A percentile compares a stretch with the other conserved stretches of the same genome.
Evolutionary conservation across 2,888 invertebrate species (phyloP).

Genomic region (Pollenia griseotomentosa): DNA sequence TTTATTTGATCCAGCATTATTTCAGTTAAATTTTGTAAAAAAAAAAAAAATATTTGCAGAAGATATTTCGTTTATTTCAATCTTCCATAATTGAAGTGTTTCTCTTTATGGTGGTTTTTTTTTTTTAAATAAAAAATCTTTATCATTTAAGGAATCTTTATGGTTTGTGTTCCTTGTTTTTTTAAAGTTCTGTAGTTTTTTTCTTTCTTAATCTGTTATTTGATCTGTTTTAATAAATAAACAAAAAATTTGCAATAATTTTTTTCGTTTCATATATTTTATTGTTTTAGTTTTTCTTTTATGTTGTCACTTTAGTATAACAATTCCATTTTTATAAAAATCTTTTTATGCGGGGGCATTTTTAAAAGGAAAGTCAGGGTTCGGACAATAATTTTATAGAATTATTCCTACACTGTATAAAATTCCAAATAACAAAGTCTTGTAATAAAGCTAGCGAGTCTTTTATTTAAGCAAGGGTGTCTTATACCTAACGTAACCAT

Average conservation of each 20-base stretch:
- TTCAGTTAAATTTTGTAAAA: slow-evolving; percentile 35
- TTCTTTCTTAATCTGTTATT: slow-evolving; percentile 56
- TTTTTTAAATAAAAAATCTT: slow-evolving; percentile 5
- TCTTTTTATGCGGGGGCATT: slow-evolving; percentile 70
- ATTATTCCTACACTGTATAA: neutral
- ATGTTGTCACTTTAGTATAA: slow-evolving; percentile 69
- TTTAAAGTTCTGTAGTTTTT: slow-evolving; percentile 14
- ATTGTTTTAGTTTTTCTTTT: slow-evolving; percentile 51
- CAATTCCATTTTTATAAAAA: slow-evolving; percentile 71
- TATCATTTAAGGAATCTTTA: slow-evolving; percentile 52
- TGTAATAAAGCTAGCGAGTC: no score
- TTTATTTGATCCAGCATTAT: slow-evolving; percentile 22
- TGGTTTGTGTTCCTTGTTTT: slow-evolving; percentile 21
- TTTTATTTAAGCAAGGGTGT: no score
- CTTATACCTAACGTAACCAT: no score
- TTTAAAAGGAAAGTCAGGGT: slow-evolving; percentile 42
- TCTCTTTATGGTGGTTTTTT: neutral
- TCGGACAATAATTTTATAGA: neutral
- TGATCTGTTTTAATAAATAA: slow-evolving; percentile 72
- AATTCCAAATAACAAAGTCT: no score
- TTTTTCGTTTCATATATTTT: slow-evolving; percentile 28
- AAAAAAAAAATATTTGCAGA: slow-evolving; percentile 11
- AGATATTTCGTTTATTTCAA: neutral
- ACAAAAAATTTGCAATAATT: slow-evolving; percentile 61
- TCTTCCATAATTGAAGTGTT: slow-evolving; percentile 52